A percentile compares a stretch with the other conserved stretches of the same genome.
phyloP scores from a whole-genome alignment of 2,888 invertebrate genomes.

The Resseliella maxima region DNA sequence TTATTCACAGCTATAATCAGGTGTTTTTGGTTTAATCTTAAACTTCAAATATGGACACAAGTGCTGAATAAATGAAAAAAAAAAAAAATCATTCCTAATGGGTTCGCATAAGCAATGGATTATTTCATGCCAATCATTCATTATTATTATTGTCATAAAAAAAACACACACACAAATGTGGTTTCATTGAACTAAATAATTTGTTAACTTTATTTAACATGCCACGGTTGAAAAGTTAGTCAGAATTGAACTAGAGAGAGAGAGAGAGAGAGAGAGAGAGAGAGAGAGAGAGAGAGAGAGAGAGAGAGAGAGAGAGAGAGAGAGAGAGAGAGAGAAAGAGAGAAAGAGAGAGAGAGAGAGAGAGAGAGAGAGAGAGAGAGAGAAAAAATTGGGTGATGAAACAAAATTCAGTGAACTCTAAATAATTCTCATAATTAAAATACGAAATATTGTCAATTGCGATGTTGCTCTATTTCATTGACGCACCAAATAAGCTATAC shows the following conservation, averaged over 20 bases:
- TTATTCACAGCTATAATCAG: not conserved
- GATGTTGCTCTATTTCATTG: not conserved
- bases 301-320: not conserved
- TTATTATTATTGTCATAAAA: not conserved
- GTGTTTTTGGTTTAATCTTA: not conserved
- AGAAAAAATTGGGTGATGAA: not conserved
- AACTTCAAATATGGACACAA: too few species aligned
- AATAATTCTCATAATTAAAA: conserved; percentile 40
- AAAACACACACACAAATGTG: not conserved
- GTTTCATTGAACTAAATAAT: conserved; percentile 23
- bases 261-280: not conserved
- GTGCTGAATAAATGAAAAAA: too few species aligned
- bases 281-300: not conserved
- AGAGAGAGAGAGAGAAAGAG: not conserved
- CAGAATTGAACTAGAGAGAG: not conserved
- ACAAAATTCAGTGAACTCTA: conserved; percentile 21
- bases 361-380: not conserved
- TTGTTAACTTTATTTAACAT: not conserved
- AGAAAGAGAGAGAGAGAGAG: too few species aligned
- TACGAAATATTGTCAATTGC: not conserved
- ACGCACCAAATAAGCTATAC: conserved; percentile 10
- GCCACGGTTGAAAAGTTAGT: not conserved
- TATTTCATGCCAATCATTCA: not conserved
- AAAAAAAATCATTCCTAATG: not conserved
- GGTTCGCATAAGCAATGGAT: not conserved